Conservation (phyloP, 2,888 invertebrate genomes). For the Diarsia brunnea region DNA sequence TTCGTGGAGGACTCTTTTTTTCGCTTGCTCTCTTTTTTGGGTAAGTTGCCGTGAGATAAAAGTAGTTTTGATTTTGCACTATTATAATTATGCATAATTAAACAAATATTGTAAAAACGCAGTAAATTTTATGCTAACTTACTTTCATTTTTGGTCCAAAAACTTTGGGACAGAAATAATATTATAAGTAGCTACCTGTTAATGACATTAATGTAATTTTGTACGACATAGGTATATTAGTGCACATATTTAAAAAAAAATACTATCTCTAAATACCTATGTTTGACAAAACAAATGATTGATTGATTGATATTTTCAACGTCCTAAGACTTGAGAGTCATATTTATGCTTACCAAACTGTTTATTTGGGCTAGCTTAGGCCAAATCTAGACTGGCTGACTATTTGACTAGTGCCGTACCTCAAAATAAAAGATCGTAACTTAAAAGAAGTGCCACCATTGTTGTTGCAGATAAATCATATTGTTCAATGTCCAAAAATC, state of each 20-base stretch:
- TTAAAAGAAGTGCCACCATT: background rate
- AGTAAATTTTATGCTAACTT: background rate
- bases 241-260: too few relatives aligned
- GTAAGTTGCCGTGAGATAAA: conserved; percentile 27
- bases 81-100: conserved; percentile 6
- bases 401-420: too few relatives aligned
- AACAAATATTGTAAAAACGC: background rate
- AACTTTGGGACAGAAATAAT: background rate
- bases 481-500: background rate
- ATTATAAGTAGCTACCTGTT: background rate
- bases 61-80: conserved; percentile 1
- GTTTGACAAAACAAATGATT: too few relatives aligned
- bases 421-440: background rate
- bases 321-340: background rate
- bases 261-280: too few relatives aligned
- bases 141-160: background rate
- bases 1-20: conserved; percentile 29
- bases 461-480: background rate
- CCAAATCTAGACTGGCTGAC: background rate
- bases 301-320: background rate
- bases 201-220: too few relatives aligned
- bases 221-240: too few relatives aligned
- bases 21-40: background rate
- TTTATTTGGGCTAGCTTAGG: background rate
- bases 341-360: background rate